Evolutionary conservation across 2,797 vertebrate species (phyloP).

Genomic region (Typhlichthys subterraneus): DNA sequence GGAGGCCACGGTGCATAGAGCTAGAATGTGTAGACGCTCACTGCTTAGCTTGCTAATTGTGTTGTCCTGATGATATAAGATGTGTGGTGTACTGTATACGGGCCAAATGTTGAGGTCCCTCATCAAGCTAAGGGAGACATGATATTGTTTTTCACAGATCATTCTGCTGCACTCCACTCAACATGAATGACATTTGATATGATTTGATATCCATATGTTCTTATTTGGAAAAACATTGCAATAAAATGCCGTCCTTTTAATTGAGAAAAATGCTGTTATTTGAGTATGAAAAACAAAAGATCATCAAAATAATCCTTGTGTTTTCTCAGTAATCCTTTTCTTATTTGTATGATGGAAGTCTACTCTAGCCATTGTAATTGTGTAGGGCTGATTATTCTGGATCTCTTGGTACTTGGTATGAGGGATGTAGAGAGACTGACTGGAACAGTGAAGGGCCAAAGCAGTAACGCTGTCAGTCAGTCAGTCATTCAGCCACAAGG

Average conservation of each 20-base stretch:
- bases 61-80: neutral
- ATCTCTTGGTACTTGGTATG: slow-evolving; percentile 56
- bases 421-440: slow-evolving; percentile 60
- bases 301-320: slow-evolving; percentile 27
- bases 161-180: neutral
- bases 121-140: neutral
- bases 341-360: slow-evolving; percentile 24
- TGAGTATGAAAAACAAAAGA: slow-evolving; percentile 23
- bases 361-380: slow-evolving; percentile 30
- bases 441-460: slow-evolving; percentile 7
- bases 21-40: slow-evolving; percentile 18
- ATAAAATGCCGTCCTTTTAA: too few species aligned
- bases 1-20: slow-evolving; percentile 24
- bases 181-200: neutral
- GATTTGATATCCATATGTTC: slow-evolving; percentile 5
- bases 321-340: neutral
- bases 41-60: too few species aligned
- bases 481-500: slow-evolving; percentile 64
- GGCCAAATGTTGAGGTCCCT: slow-evolving; percentile 4
- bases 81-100: neutral
- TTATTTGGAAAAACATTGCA: too few species aligned
- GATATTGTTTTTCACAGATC: slow-evolving; percentile 10
- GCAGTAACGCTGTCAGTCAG: slow-evolving; percentile 57
- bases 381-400: slow-evolving; percentile 23
- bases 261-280: too few species aligned